Evolutionary conservation across 1,140 invertebrate species (phyloP).

Genomic region (Macrostomum lignano): DNA sequence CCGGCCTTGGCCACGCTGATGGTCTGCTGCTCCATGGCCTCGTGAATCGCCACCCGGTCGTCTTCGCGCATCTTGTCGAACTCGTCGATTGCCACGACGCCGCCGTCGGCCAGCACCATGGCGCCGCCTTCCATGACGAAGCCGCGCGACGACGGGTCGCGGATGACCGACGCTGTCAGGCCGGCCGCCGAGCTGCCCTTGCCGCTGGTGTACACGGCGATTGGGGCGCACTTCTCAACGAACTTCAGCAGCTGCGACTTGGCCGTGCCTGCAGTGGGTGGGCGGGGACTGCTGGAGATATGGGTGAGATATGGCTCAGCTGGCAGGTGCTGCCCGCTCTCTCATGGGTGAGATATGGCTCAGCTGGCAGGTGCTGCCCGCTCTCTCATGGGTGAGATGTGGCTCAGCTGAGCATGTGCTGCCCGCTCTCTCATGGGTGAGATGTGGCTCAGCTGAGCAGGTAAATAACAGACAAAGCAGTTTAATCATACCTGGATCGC

Average conservation of each 20-base stretch:
- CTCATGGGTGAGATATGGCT: too few species aligned
- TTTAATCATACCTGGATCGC: slow-evolving; percentile 97
- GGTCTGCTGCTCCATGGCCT: slow-evolving; percentile 99
- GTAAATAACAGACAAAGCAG: too few species aligned
- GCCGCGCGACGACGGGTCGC: slow-evolving; percentile 70
- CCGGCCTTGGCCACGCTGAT: slow-evolving; percentile 98
- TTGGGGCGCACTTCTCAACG: slow-evolving; percentile 73
- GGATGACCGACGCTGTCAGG: slow-evolving; percentile 76
- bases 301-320: too few species aligned
- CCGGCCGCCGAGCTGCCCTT: slow-evolving; percentile 96
- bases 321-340: too few species aligned
- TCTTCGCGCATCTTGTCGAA: slow-evolving; percentile 99
- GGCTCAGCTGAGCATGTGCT: too few species aligned
- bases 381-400: too few species aligned
- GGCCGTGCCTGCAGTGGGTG: too few species aligned
- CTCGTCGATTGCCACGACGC: slow-evolving; percentile 96
- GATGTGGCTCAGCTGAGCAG: too few species aligned
- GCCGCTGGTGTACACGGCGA: slow-evolving; percentile 79
- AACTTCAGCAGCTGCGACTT: slow-evolving; percentile 94
- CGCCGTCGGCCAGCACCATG: slow-evolving; percentile 94
- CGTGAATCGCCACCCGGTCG: slow-evolving; percentile 91
- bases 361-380: too few species aligned
- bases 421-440: too few species aligned
- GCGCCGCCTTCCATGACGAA: slow-evolving; percentile 98
- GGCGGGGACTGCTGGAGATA: too few species aligned